Conservation (phyloP, 1,140 invertebrate species). For the Sitophilus oryzae region DNA sequence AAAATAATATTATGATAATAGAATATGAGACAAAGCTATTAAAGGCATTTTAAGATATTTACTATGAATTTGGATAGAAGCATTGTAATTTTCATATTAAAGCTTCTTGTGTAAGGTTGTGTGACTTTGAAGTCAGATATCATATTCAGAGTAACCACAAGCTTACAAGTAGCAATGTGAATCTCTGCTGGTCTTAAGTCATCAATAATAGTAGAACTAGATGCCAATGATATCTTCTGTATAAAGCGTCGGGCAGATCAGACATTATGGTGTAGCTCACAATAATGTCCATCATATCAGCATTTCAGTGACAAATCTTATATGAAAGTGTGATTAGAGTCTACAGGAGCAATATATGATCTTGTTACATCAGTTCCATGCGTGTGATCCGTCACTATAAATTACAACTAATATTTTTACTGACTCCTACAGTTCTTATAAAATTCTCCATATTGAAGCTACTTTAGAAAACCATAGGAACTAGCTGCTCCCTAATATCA, state of each 20-base stretch:
- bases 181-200: constrained; percentile 91
- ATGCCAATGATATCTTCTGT: constrained; percentile 97
- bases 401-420: constrained; percentile 99
- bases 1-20: too few species aligned
- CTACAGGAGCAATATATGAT: too few species aligned
- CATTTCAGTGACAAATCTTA: too few species aligned
- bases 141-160: constrained; percentile 99
- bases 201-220: constrained; percentile 96
- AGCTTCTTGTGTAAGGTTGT: constrained; percentile 78
- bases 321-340: too few species aligned
- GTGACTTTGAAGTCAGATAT: constrained; percentile 96
- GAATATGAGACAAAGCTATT: too few species aligned
- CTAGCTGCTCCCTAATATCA: constrained; percentile 99
- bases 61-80: constrained; percentile 92
- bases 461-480: constrained; percentile 93
- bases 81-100: constrained; percentile 98
- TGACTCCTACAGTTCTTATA: constrained; percentile 99
- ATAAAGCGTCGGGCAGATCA: too few species aligned
- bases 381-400: too few species aligned
- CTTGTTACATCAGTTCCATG: constrained; percentile 99
- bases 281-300: too few species aligned
- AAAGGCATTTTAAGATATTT: too few species aligned
- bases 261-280: too few species aligned
- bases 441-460: constrained; percentile 99
- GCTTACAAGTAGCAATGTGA: constrained; percentile 99